Conservation (phyloP, 2,888 invertebrate species). For the Hypomecis punctinalis region DNA sequence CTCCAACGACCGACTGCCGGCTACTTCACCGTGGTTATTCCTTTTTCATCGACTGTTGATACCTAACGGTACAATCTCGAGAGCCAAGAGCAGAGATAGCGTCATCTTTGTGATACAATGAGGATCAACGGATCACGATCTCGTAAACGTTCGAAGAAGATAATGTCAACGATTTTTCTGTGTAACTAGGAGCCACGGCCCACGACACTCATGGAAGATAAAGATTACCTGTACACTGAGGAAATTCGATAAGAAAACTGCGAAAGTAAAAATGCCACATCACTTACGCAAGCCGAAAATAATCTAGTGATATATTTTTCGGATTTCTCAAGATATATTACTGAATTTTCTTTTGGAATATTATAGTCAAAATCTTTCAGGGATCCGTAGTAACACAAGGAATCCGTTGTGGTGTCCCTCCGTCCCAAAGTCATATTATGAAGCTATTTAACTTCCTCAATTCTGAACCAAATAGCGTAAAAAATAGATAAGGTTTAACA, state of each 20-base stretch:
- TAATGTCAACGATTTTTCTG: background rate
- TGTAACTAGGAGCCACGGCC: conserved; percentile 18
- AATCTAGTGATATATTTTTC: no score
- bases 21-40: conserved; percentile 11
- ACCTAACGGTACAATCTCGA: conserved; percentile 54
- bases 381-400: no score
- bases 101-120: conserved; percentile 47
- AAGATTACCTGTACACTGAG: conserved; percentile 1
- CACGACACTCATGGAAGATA: conserved; percentile 16
- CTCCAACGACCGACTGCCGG: conserved; percentile 56
- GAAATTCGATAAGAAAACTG: conserved; percentile 2
- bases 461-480: no score
- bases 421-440: no score
- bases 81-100: conserved; percentile 56
- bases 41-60: conserved; percentile 27
- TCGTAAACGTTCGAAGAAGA: background rate
- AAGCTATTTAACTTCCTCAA: no score
- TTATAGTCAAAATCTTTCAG: no score
- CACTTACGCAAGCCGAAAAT: no score
- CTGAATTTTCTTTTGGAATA: no score
- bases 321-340: no score
- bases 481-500: no score
- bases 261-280: no score
- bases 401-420: no score
- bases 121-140: conserved; percentile 41